Evolutionary conservation across 1,140 invertebrate genomes (phyloP), one percentile per base, ranked within the genome.

Genomic region (Brachionus angularis): DNA sequence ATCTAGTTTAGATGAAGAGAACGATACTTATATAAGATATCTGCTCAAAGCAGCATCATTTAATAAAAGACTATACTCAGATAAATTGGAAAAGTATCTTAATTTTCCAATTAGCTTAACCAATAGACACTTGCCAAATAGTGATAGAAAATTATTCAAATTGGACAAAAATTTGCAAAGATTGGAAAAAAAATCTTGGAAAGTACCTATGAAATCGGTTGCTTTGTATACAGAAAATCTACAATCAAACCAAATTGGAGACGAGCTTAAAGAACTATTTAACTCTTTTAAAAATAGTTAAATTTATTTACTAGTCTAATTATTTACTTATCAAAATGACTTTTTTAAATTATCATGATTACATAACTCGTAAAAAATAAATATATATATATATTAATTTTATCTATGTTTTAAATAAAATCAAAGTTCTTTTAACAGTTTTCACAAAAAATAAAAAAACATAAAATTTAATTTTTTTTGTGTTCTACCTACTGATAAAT

Each of bases 111-210:
- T n/a, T n/a, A n/a, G 8, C 23, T 16, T 23, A 16, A 36, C 5
- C 21, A 39, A 23, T 34, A 27, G 16, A 5, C 52, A 34, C 14
- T 31, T 21, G n/a, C n/a, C n/a, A n/a, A n/a, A n/a, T n/a, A n/a
- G n/a, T n/a, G 25, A 39, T 23, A 36, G 42, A 67, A 67, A 67
- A 46, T 39, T 47, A 25, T 67, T 67, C 42, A 46, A 50, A 18
- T 21, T 67, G 12, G 47, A 67, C 18, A 67, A 67, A 36, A 67
- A 67, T 34, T 67, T 46, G 16, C 62, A 67, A 33, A 29, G 62
- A 67, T 29, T 67, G 1, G 62, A 67, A 29, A 67, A 67, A 50
- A 67, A 67, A n/a, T 67, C 62, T 16, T 67, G 62, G 62, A 67
- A 67, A 50, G 36, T 67, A 27, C 62, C 62, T 12, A 46, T 47